Evolutionary conservation across 2,888 invertebrate genomes (phyloP), one percentile per base, ranked within the genome.

Genomic region (Volucella inflata): DNA sequence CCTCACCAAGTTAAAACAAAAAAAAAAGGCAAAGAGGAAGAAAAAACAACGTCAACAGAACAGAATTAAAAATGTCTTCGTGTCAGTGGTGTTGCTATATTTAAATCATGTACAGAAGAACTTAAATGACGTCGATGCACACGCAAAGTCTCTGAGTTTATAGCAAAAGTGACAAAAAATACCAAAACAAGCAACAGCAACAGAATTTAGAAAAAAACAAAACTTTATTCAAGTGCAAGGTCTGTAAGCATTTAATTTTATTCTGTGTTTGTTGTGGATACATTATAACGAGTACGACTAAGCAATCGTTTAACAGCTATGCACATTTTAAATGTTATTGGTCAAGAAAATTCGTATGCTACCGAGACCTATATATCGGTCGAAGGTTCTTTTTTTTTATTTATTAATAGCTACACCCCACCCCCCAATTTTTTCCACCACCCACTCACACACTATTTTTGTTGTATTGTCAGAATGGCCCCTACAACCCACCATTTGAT

Each of bases 181-280:
- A 30, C 17, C 42, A 42, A 46, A 59, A 75, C 60, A 71, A 71
- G 30, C 30, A 30, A 0, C 30, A 30, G 30, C 30, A 30, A 30
- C 30, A 30, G 30, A 6, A 30, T 6, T 30, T 30, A 30, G 30
- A 6, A 30, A 30, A 6, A 30, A 30, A 6, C 4, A 80, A 80
- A 85, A 80, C 68, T 46, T 67, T 53, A 85, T 81, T 85, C 85
- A 85, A 85, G 85, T 85, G 85, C 85, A 85, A 85, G 85, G 85
- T 85, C 85, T 85, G 85, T 79, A 84, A 84, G 79, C 84, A 84
- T 78, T 74, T 72, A 83, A 78, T 67, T 72, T 78, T 21, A 59
- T 30, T 60, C 17, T 53, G 57, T 53, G 51, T 72, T 68, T 62
- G 16, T 38, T 44, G 46, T 48, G 65, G 67, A 78, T 72, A 74